phyloP scores from a whole-genome alignment of 2,888 invertebrate species.

The Pediacus dermestoides region DNA sequence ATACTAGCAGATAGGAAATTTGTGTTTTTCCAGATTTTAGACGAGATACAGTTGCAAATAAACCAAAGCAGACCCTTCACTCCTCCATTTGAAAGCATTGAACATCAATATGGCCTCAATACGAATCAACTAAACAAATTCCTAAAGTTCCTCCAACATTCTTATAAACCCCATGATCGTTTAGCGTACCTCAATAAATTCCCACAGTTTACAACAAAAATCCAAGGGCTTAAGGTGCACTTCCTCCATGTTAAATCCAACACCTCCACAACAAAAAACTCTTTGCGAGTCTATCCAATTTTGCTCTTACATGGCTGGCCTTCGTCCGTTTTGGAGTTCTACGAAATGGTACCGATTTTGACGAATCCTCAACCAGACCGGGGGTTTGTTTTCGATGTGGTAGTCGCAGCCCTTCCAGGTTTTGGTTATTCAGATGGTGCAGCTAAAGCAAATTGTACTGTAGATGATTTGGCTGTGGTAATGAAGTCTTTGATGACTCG shows the following conservation, averaged over 20 bases:
- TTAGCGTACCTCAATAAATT: constrained; percentile 61
- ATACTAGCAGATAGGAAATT: too few species aligned
- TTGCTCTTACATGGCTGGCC: constrained; percentile 84
- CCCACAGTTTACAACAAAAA: constrained; percentile 66
- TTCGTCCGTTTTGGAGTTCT: constrained; percentile 77
- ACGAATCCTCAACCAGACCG: constrained; percentile 47
- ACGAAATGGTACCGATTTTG: constrained; percentile 55
- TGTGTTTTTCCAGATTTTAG: too few species aligned
- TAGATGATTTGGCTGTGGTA: constrained; percentile 56
- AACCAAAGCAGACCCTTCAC: constrained; percentile 45
- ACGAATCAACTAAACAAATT: constrained; percentile 62
- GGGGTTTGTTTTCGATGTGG: constrained; percentile 12
- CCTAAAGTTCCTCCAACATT: constrained; percentile 69
- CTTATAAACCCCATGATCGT: constrained; percentile 64
- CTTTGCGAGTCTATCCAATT: constrained; percentile 55
- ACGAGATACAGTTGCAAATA: too few species aligned
- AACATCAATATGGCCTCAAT: constrained; percentile 80
- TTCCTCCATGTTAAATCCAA: constrained; percentile 61
- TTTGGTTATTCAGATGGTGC: constrained; percentile 42
- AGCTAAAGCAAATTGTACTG: constrained; percentile 58
- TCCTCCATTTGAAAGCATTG: constrained; percentile 60
- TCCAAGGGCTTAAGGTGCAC: constrained; percentile 69
- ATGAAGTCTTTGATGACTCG: constrained; percentile 66
- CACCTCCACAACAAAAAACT: constrained; percentile 13
- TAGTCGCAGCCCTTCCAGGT: constrained; percentile 10